Evolutionary conservation across 2,113 vertebrate genomes (phyloP), one percentile per base, ranked within the genome.

Genomic region (Solea solea): DNA sequence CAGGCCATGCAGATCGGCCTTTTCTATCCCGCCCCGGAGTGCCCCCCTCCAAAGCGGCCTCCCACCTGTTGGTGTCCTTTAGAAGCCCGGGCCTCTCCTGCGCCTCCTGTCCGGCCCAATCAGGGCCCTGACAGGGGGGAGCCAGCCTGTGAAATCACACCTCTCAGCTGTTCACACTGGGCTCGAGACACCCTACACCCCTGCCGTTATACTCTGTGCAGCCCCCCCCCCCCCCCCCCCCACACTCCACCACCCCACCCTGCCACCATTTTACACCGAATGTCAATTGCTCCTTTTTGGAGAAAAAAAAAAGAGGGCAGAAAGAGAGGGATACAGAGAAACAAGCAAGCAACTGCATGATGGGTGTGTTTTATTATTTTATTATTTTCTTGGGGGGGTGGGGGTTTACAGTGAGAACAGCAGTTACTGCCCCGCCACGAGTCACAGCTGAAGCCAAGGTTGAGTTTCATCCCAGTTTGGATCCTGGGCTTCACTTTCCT

Each of bases 21-120:
- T 98, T 97, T 98, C 95, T 97, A 97, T 83, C 68, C 80, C 55
- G 8, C 86, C 86, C 83, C 78, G 83, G 88, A 85, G 78, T 69
- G 87, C 78, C 92, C 96, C 91, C 96, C 88, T 91, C 82, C 79
- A 74, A 73, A 88, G 89, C 73, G 41, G 54, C 91, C 91, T 95
- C 87, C 93, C 97, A 98, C 93, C 97, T 99, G 97, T 97, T 90
- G 77, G 84, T 95, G 97, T 98, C 97, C 93, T 96, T 99, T 97
- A 97, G 79, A 91, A 94, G 90, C 93, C 83, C 63, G 72, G 94
- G 92, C 94, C 92, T 87, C 93, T 91, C 94, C 94, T 91, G 10
- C 72, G 89, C 95, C 97, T 96, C 88, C 95, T 98, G 97, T 98
- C 95, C 93, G 88, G 93, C 96, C 95, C 96, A 96, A 98, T 99